phyloP scores from a whole-genome alignment of 2,113 vertebrate species.

The Collichthys lucidus region DNA sequence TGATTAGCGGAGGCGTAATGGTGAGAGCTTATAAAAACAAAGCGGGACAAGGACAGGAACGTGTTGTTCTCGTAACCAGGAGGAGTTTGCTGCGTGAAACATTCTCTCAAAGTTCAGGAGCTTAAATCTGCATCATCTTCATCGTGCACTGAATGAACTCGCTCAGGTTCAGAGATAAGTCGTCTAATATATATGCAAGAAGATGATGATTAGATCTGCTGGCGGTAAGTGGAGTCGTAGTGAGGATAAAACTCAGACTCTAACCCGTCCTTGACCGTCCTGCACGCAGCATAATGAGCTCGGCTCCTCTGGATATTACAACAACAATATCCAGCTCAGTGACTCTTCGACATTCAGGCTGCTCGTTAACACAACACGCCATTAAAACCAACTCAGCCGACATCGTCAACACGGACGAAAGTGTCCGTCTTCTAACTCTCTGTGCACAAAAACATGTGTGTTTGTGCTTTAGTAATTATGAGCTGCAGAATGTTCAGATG shows the following conservation, averaged over 20 bases:
- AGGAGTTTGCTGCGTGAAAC: conserved; percentile 1
- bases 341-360: conserved; percentile 39
- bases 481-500: background rate
- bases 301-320: conserved; percentile 35
- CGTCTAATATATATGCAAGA: background rate
- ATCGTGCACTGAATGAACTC: background rate
- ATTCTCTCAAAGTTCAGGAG: background rate
- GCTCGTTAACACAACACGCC: conserved; percentile 23
- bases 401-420: background rate
- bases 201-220: background rate
- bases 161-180: background rate
- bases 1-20: conserved; percentile 36
- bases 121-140: background rate
- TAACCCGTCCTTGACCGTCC: background rate
- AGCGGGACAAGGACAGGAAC: background rate
- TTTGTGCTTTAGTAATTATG: background rate
- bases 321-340: conserved; percentile 57
- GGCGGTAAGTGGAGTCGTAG: background rate
- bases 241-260: background rate
- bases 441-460: background rate
- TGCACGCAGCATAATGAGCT: conserved; percentile 22
- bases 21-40: background rate
- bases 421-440: background rate
- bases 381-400: conserved; percentile 26
- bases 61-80: conserved; percentile 1